Evolutionary conservation across 2,113 vertebrate genomes (phyloP).

Genomic region (Nibea coibor): DNA sequence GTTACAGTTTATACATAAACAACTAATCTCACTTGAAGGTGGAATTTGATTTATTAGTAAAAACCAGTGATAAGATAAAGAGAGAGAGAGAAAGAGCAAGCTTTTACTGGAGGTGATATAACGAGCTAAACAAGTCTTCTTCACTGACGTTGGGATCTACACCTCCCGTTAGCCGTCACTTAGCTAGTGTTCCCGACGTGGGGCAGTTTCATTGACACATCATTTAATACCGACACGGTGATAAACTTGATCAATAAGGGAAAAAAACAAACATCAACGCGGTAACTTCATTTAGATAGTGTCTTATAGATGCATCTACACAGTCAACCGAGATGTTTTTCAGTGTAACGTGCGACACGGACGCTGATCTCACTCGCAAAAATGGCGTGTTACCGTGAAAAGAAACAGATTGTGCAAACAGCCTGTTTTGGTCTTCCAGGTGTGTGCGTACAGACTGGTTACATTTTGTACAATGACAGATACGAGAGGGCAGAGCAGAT

Average conservation of each 20-base stretch:
- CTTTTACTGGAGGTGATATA: constrained; percentile 62
- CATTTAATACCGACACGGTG: constrained; percentile 71
- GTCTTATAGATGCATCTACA: constrained; percentile 36
- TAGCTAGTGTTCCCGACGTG: constrained; percentile 87
- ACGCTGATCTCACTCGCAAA: constrained; percentile 27
- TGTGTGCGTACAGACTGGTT: constrained; percentile 70
- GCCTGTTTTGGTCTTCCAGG: constrained; percentile 74
- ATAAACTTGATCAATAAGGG: constrained; percentile 55
- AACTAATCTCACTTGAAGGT: constrained; percentile 86
- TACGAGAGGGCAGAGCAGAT: constrained; percentile 51
- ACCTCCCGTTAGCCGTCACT: constrained; percentile 79
- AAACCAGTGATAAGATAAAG: constrained; percentile 82
- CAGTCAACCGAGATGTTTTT: constrained; percentile 19
- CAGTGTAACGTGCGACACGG: not conserved
- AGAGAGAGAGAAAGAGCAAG: constrained; percentile 58
- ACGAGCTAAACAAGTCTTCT: constrained; percentile 82
- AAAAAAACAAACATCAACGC: not conserved
- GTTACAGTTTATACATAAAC: constrained; percentile 94
- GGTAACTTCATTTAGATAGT: constrained; percentile 50
- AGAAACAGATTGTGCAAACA: constrained; percentile 59
- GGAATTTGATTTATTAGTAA: constrained; percentile 89
- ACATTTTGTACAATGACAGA: constrained; percentile 52
- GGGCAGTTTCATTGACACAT: constrained; percentile 73
- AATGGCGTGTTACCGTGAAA: constrained; percentile 71
- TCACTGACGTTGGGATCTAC: constrained; percentile 78